Conservation (phyloP, 2,888 invertebrate species). For the Loripinus fragilis region DNA sequence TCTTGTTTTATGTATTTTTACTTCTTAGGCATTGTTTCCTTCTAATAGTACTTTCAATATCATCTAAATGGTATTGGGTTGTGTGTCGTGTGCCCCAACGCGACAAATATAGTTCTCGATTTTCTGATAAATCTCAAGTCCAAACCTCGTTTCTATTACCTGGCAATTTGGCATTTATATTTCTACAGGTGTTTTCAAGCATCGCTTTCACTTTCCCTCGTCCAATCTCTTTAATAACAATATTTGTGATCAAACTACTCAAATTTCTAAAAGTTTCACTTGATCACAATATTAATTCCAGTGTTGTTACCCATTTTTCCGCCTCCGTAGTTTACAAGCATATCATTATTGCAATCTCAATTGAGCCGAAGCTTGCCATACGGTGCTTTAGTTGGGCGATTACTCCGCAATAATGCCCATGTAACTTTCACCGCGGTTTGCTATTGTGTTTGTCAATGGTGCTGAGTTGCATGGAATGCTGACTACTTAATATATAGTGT, state of each 20-base stretch:
- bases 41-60: too few species aligned
- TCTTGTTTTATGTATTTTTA: too few species aligned
- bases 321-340: conserved; percentile 45
- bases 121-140: too few species aligned
- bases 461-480: conserved; percentile 44
- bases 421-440: conserved; percentile 38
- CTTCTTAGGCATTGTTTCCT: too few species aligned
- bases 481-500: conserved; percentile 9
- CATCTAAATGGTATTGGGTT: too few species aligned
- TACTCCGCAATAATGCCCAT: conserved; percentile 43
- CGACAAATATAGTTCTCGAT: too few species aligned
- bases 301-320: conserved; percentile 49
- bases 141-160: too few species aligned
- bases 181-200: conserved; percentile 1
- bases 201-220: neutral
- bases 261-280: conserved; percentile 12
- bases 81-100: too few species aligned
- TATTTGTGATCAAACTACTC: conserved; percentile 7
- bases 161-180: neutral
- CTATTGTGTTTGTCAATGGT: conserved; percentile 49
- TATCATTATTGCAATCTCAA: conserved; percentile 48
- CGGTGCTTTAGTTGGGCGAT: conserved; percentile 46
- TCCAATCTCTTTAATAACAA: neutral
- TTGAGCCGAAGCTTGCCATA: conserved; percentile 32
- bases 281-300: conserved; percentile 9